Evolutionary conservation across 1,140 invertebrate genomes (phyloP), one percentile per base, ranked within the genome.

Genomic region (Dreissena rostriformis): DNA sequence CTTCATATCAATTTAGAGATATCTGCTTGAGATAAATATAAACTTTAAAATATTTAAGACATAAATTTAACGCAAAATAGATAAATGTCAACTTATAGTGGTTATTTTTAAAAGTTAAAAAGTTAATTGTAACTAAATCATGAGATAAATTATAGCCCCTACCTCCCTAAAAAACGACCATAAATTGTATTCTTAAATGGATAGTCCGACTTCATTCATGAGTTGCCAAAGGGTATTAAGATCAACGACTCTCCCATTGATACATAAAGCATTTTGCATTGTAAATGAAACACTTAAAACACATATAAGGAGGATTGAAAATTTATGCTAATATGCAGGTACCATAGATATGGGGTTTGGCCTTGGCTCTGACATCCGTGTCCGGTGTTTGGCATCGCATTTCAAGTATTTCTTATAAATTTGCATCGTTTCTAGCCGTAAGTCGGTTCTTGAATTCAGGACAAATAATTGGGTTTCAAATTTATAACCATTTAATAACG

Each of bases 401-500:
- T 79, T 68, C 77, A 70, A 70, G 52, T 53, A 19, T 22, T 29
- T 28, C 29, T 51, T 66, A 52, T 53, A 68, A 19, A 63, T 26
- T 70, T 52, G 26, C 15, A 66, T 55, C 52, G 49, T 17, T 68
- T 79, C 53, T 39, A 68, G 55, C 66, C 68, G 29, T 29, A 55
- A 55, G 70, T 70, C 49, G 22, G 68, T 66, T 79, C 77, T 29
- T 70, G 39, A 79, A 68, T 49, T 53, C 63, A 29, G 57, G 29
- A 53, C 55, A 68, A 79, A 79, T 79, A 22, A 24, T 53, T 52
- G 66, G 67, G 77, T 79, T 70, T 79, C 77, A 79, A 71, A 79
- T 79, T 79, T 79, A 79, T 79, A 68, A 39, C 77, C 39, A 79
- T 79, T 79, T 79, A 79, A 79, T 65, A 65, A 79, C 77, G 65